Evolutionary conservation across 1,140 invertebrate genomes (phyloP).

Genomic region (Drosophila yakuba): DNA sequence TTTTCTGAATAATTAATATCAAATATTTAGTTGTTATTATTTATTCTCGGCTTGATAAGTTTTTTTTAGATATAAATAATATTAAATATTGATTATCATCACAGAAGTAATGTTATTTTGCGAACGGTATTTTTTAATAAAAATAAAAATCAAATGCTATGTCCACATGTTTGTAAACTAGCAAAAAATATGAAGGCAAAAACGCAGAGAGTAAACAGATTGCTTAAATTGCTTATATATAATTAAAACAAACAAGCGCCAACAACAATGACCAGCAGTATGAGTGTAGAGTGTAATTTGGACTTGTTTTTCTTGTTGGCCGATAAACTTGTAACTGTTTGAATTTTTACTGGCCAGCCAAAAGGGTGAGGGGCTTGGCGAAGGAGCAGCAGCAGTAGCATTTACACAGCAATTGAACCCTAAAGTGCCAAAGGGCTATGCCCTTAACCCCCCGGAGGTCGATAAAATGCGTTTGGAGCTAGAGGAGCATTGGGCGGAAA

Average conservation of each 20-base stretch:
- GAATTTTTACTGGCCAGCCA: conserved; percentile 50
- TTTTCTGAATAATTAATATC: too few species aligned
- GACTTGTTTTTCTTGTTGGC: conserved; percentile 23
- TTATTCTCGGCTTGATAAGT: too few species aligned
- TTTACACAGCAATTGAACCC: conserved; percentile 76
- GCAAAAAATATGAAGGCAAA: conserved; percentile 20
- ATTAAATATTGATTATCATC: neutral
- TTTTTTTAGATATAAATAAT: neutral
- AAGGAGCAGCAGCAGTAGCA: conserved; percentile 38
- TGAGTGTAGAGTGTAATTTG: conserved; percentile 36
- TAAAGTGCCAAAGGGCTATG: conserved; percentile 67
- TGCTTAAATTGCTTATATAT: conserved; percentile 77
- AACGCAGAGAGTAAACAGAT: conserved; percentile 56
- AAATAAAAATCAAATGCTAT: conserved; percentile 27
- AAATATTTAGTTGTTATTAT: too few species aligned
- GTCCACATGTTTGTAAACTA: conserved; percentile 60
- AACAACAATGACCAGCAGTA: conserved; percentile 60
- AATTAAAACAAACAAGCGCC: conserved; percentile 49
- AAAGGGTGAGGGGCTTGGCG: conserved; percentile 2
- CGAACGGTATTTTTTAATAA: conserved; percentile 20
- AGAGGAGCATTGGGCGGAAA: conserved; percentile 8
- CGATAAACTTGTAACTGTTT: conserved; percentile 66
- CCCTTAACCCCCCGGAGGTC: conserved; percentile 6
- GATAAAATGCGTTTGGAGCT: conserved; percentile 41
- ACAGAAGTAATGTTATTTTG: neutral